These are phyloP conservation scores for Cladopsammia gracilis DNA, from an alignment of 64 coral and sea anemone genomes.

Conservation along the genomic window DNA sequence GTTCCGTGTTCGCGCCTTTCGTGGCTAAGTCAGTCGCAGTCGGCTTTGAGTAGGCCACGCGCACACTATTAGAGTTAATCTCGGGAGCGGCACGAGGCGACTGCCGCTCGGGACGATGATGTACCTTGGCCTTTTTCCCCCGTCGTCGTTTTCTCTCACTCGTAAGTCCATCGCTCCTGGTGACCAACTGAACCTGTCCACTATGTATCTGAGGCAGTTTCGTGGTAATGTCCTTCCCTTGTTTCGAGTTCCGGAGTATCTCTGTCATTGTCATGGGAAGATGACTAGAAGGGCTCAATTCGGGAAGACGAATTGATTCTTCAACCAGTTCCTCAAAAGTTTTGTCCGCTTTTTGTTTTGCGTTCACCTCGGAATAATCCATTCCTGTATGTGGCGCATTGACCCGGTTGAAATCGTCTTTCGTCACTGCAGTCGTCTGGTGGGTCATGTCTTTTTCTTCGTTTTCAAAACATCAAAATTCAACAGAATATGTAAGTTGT, in stretches of 20 bases:
- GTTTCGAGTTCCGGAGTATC: constrained; percentile 20
- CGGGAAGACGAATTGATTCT: constrained; percentile 43
- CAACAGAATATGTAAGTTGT: background rate
- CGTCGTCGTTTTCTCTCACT: constrained; percentile 18
- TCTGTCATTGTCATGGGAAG: constrained; percentile 35
- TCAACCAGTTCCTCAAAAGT: constrained; percentile 43
- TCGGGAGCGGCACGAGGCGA: constrained; percentile 22
- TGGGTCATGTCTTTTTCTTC: background rate
- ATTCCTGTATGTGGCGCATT: background rate
- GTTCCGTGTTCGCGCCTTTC: background rate
- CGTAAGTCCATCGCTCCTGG: background rate
- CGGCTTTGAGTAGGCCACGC: constrained; percentile 28
- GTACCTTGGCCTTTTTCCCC: background rate
- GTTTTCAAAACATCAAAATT: background rate
- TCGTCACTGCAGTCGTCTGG: background rate
- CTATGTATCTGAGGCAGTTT: constrained; percentile 40
- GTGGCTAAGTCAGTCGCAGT: background rate
- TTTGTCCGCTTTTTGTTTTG: constrained; percentile 16
- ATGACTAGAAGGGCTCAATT: constrained; percentile 1
- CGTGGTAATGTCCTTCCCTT: constrained; percentile 2
- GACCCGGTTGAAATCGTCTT: background rate
- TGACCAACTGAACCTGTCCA: constrained; percentile 35
- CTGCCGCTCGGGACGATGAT: constrained; percentile 21
- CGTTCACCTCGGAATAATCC: background rate
- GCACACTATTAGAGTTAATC: background rate